phyloP scores from a whole-genome alignment of 1,140 invertebrate species.

The Plectrocnemia conspersa region DNA sequence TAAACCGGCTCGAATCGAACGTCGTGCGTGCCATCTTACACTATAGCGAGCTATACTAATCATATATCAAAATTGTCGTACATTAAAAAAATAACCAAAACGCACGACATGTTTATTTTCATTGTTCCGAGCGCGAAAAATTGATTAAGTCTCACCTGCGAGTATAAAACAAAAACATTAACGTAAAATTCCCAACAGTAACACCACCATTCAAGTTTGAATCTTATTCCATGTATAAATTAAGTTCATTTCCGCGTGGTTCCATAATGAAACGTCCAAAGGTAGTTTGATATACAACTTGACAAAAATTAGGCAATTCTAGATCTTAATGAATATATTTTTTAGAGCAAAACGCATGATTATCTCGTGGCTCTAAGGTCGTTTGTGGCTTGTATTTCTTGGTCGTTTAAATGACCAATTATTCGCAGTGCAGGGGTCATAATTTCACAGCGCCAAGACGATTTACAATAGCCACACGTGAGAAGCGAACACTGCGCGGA shows the following conservation, averaged over 20 bases:
- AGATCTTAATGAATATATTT: neutral
- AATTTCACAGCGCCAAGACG: conserved; percentile 18
- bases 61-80: neutral
- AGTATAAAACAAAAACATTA: too few species aligned
- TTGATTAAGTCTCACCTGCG: neutral
- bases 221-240: too few species aligned
- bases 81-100: neutral
- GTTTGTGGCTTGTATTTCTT: neutral
- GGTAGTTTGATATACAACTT: too few species aligned
- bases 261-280: too few species aligned
- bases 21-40: conserved; percentile 20
- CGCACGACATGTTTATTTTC: neutral
- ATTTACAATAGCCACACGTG: conserved; percentile 31
- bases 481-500: conserved; percentile 1
- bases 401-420: conserved; percentile 29
- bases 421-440: conserved; percentile 24
- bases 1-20: conserved; percentile 13
- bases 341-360: neutral
- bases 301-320: too few species aligned
- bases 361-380: neutral
- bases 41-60: neutral
- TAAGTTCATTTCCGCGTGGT: too few species aligned
- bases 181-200: too few species aligned
- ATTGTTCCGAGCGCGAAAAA: neutral
- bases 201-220: too few species aligned